Percentiles rank a stretch among this genome's conserved stretches.
Conservation (phyloP, 2,113 vertebrate genomes). For the Petrocephalus microphthalmus region DNA sequence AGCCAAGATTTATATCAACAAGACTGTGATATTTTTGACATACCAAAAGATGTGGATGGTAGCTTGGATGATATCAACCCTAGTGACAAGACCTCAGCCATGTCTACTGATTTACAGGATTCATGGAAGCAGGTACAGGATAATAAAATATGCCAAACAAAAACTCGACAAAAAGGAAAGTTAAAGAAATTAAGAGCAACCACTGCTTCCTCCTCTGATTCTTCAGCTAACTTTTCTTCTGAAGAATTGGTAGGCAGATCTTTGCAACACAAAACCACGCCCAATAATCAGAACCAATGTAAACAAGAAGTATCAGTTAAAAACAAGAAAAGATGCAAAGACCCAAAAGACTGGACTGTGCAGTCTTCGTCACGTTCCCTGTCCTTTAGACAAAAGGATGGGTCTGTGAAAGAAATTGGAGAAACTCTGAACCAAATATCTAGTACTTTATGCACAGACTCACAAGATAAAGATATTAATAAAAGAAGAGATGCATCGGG, state of each 20-base stretch:
- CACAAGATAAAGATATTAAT: not conserved
- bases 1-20: not conserved
- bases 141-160: not conserved
- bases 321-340: not conserved
- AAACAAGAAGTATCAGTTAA: slow-evolving; percentile 11
- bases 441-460: not conserved
- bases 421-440: not conserved
- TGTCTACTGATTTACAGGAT: not conserved
- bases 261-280: slow-evolving; percentile 29
- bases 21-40: not conserved
- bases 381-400: not conserved
- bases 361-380: not conserved
- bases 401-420: not conserved
- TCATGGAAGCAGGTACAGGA: not conserved
- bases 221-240: slow-evolving; percentile 51
- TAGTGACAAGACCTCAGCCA: not conserved
- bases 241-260: slow-evolving; percentile 38
- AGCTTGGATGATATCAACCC: not conserved
- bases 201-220: slow-evolving; percentile 52
- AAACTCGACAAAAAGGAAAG: slow-evolving; percentile 43
- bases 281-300: slow-evolving; percentile 17
- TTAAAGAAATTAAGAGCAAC: slow-evolving; percentile 46
- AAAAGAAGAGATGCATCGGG: slow-evolving; percentile 20
- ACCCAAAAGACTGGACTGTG: not conserved
- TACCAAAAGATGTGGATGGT: not conserved